Conservation (phyloP, 2,113 vertebrate species). For the Passerina amoena region DNA sequence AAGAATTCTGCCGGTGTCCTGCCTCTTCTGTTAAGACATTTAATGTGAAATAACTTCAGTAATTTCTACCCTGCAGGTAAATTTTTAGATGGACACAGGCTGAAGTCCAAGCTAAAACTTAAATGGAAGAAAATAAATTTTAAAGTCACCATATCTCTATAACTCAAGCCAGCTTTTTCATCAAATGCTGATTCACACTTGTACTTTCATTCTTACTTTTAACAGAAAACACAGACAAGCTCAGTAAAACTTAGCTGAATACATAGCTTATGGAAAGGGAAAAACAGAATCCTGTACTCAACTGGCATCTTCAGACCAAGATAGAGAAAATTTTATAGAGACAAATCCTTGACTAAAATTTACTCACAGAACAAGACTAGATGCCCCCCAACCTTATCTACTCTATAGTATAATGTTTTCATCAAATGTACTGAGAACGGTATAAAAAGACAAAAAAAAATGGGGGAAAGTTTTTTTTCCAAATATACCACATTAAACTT, state of each 20-base stretch:
- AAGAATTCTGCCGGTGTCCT: background rate
- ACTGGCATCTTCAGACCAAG: background rate
- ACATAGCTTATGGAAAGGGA: background rate
- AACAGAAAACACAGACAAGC: background rate
- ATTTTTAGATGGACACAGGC: background rate
- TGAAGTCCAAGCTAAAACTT: background rate
- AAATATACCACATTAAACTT: background rate
- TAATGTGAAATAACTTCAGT: background rate
- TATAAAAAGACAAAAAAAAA: background rate
- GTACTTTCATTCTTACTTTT: background rate
- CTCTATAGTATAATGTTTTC: background rate
- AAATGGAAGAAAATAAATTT: background rate
- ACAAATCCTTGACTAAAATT: background rate
- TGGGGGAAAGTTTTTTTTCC: background rate
- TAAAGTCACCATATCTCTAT: background rate
- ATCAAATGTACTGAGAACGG: background rate
- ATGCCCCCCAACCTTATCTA: background rate
- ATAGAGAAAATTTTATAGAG: background rate
- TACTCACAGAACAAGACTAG: background rate
- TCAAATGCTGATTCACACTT: background rate
- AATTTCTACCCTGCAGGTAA: background rate
- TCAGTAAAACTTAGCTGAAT: background rate
- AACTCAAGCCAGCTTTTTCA: background rate
- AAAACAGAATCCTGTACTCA: background rate
- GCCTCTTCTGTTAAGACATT: background rate